These are phyloP conservation scores for Nyctibius bracteatus DNA, from an alignment of 2,113 vertebrate species.

Conservation along the genomic window DNA sequence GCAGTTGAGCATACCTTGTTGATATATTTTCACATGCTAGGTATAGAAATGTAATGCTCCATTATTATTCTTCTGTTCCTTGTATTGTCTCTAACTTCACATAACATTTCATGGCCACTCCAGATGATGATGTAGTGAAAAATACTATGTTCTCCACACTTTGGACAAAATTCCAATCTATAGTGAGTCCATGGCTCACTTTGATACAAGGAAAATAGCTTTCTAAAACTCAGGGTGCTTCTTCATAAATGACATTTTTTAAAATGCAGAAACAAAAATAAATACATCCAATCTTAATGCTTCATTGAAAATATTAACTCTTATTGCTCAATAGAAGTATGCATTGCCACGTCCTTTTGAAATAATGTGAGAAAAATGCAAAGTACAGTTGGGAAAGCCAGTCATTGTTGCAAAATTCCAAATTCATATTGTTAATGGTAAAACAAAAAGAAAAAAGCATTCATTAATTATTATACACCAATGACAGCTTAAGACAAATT, in stretches of 20 bases:
- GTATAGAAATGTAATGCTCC: neutral
- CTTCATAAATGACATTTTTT: neutral
- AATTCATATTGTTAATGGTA: neutral
- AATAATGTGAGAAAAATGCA: neutral
- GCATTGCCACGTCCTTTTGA: neutral
- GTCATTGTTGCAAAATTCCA: neutral
- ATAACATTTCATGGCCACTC: neutral
- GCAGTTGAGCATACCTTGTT: neutral
- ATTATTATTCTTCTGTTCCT: neutral
- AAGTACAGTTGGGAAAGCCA: neutral
- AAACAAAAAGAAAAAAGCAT: neutral
- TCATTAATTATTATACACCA: neutral
- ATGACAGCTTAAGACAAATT: neutral
- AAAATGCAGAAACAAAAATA: neutral
- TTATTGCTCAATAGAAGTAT: neutral
- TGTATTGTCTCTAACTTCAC: neutral
- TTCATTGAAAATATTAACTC: neutral
- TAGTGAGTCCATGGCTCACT: neutral
- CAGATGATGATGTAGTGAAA: neutral
- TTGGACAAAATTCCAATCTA: neutral
- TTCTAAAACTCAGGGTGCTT: neutral
- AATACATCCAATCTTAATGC: neutral
- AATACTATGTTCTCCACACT: neutral
- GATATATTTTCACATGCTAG: neutral
- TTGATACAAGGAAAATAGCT: neutral